Base-by-base conservation (phyloP, 2,113 vertebrate species). In the Cariama cristata region DNA sequence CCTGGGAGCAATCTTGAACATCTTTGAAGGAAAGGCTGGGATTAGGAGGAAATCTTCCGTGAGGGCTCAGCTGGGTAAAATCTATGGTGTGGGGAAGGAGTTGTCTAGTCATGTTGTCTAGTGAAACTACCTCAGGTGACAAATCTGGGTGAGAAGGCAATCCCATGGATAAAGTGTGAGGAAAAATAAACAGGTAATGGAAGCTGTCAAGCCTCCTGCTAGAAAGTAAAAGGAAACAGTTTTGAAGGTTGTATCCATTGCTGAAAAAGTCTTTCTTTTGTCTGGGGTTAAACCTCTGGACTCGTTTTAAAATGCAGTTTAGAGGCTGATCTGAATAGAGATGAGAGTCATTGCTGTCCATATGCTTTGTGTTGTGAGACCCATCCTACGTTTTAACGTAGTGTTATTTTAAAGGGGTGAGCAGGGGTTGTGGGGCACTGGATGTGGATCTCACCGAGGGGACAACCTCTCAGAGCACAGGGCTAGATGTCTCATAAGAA, bases 381-480 rank as follows among this genome's bases (percentile, higher is more conserved):
- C 9, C 3, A 1, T 40, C 38, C 55, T 66, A 17, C 13, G 11
- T 59, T 71, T 86, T 64, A 56, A 8, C 2, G 0, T 4, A 2
- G 7, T 67, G 23, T 63, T 45, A 9, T 62, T 90, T 58, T 80
- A 69, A 53, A 52, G 38, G 9, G 12, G 2, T 1, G 3, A 2
- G 6, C 0, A 12, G 8, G 8, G 60, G 23, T 1, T 90, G 8
- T 68, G 44, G 26, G 13, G 4, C 16, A 19, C n/a, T 94, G 38
- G 26, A n/a, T 52, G 12, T 63, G 38, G 22, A 32, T 50, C 33
- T 69, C 11, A 60, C 32, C 3, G 2, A 42, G 44, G 33, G 24
- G 17, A 63, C 21, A 18, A 10, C 33, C 77, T 74, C 18, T 75
- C 63, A 90, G 60, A 89, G n/a, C 56, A 79, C 45, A 81, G 45